Percentiles rank a stretch among this genome's conserved stretches.
phyloP scores from a whole-genome alignment of 2,888 invertebrate species.

The Lasioglossum lativentre region DNA sequence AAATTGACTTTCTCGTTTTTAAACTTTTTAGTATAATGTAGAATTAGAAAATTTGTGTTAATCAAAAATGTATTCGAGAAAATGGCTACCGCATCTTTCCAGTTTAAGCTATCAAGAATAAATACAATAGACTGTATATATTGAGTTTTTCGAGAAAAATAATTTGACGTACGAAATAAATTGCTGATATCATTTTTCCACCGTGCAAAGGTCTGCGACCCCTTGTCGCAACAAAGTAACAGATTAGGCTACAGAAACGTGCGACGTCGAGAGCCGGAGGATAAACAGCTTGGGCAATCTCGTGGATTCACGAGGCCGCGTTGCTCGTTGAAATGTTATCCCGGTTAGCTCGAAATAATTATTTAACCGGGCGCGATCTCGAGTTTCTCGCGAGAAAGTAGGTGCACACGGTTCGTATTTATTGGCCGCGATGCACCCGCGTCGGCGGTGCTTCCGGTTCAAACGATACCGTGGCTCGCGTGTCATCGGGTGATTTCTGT shows the following conservation, averaged over 20 bases:
- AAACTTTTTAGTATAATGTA: not conserved
- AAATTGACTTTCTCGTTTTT: not conserved
- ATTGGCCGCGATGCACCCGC: conserved; percentile 51
- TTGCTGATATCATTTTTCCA: not conserved
- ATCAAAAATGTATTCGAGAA: not conserved
- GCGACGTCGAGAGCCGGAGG: not conserved
- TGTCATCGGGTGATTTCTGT: conserved; percentile 53
- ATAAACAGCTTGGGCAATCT: not conserved
- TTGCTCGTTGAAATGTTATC: conserved; percentile 52
- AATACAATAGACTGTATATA: no score
- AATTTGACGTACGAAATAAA: no score
- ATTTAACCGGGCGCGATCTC: conserved; percentile 51
- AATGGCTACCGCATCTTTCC: not conserved
- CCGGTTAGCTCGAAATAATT: conserved; percentile 47
- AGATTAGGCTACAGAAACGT: not conserved
- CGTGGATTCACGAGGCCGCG: conserved; percentile 14
- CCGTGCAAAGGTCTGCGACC: not conserved
- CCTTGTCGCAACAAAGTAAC: conserved; percentile 1
- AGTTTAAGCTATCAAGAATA: not conserved
- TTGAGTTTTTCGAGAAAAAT: no score
- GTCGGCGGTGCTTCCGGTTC: conserved; percentile 49
- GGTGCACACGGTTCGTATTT: conserved; percentile 60
- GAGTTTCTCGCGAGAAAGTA: conserved; percentile 65
- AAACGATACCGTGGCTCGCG: conserved; percentile 53
- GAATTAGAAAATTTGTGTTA: not conserved